Percentiles rank a stretch among this genome's conserved stretches.
phyloP scores from a whole-genome alignment of 2,888 invertebrate species.

The Epirrita christyi region DNA sequence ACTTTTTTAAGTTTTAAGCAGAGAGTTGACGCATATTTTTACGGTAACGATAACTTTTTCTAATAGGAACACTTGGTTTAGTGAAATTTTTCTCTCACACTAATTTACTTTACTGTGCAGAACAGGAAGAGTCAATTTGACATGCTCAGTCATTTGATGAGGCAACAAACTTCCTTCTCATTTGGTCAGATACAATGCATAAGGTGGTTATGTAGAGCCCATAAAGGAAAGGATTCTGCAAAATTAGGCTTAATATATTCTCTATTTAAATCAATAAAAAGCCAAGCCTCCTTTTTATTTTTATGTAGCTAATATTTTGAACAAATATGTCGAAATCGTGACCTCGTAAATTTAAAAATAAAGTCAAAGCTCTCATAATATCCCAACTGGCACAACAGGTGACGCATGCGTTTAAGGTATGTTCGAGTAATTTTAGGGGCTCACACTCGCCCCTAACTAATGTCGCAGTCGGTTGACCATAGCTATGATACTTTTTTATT shows the following conservation, averaged over 20 bases:
- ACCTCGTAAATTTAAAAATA: slow-evolving; percentile 11
- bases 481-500: slow-evolving; percentile 19
- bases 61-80: not conserved
- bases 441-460: slow-evolving; percentile 31
- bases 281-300: too few species aligned
- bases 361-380: slow-evolving; percentile 10
- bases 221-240: not conserved
- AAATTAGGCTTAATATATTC: not conserved
- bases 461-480: slow-evolving; percentile 26
- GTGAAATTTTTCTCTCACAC: not conserved
- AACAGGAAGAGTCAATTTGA: slow-evolving; percentile 1
- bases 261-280: too few species aligned
- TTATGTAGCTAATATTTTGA: too few species aligned
- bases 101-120: not conserved
- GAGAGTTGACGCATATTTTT: not conserved
- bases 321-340: not conserved
- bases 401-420: slow-evolving; percentile 36
- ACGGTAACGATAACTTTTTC: too few species aligned
- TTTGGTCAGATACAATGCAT: not conserved
- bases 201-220: not conserved
- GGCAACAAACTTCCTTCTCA: not conserved
- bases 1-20: not conserved
- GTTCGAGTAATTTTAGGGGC: slow-evolving; percentile 35
- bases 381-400: slow-evolving; percentile 32
- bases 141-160: not conserved